phyloP scores from a whole-genome alignment of 2,797 vertebrate species.

The Silurus lanzhouensis region DNA sequence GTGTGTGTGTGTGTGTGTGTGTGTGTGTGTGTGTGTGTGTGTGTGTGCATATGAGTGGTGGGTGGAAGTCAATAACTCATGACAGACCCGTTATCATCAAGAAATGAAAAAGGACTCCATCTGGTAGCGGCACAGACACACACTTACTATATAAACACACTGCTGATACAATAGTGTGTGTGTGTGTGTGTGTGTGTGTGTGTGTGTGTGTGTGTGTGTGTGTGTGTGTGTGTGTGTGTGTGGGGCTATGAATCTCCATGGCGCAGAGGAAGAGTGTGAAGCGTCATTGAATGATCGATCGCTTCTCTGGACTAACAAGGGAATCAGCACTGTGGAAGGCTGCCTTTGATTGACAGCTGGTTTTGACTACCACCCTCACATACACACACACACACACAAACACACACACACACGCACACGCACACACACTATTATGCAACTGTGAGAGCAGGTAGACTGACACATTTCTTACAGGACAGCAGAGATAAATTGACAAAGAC shows the following conservation, averaged over 20 bases:
- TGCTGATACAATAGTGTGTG: not conserved
- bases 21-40: constrained; percentile 32
- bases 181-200: constrained; percentile 18
- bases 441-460: not conserved
- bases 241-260: not conserved
- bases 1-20: constrained; percentile 29
- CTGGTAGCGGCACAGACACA: constrained; percentile 21
- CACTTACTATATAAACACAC: constrained; percentile 11
- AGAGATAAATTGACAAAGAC: constrained; percentile 24
- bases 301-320: constrained; percentile 46
- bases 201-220: constrained; percentile 16
- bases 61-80: constrained; percentile 51
- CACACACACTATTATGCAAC: not conserved
- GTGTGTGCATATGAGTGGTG: constrained; percentile 33
- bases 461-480: not conserved
- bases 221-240: constrained; percentile 7
- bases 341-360: constrained; percentile 47
- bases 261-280: constrained; percentile 11
- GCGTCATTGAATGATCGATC: constrained; percentile 51
- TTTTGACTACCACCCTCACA: constrained; percentile 3
- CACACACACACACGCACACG: not conserved
- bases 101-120: constrained; percentile 38
- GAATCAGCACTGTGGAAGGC: constrained; percentile 46
- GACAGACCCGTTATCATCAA: constrained; percentile 43
- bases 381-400: not conserved